Evolutionary conservation across 2,888 invertebrate genomes (phyloP), one percentile per base, ranked within the genome.

Genomic region (Calephelis perditalis): DNA sequence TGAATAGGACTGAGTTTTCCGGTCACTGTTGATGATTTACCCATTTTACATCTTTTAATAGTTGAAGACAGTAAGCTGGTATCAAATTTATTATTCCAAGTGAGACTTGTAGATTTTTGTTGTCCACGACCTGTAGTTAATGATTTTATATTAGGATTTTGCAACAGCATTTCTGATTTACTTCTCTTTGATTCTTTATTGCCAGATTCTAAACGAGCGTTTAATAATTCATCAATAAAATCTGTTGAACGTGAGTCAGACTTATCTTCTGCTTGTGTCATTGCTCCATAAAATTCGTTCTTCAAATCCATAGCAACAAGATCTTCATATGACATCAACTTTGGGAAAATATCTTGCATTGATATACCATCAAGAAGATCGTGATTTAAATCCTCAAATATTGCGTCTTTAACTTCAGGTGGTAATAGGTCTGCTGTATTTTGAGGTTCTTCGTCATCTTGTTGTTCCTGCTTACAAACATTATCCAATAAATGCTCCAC

Each of bases 371-470:
- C 96, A 37, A 96, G 82, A 60, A 96, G 86, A 76, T 96, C 96
- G 71, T 96, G 95, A 37, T 96, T 96, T 37, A 96, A 83, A 75
- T 96, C 96, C 86, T 96, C 95, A 72, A 96, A 95, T 76, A 96
- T 96, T 9, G 96, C 96, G 76, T 96, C 96, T 75, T 96, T 95
- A 4, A 96, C 92, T 86, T 96, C 96, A 0, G 96, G 96, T n/a
- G 96, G 96, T 58, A 96, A 81, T 9, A 96, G 83, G 79, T 96
- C 96, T 4, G 95, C 94, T 62, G 95, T 94, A 71, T 93, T 95
- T 75, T 96, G 96, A n/a, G 94, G 94, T 73, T 94, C 94, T 77
- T 94, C 94, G 69, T 95, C 95, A 71, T 92, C 94, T 75, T 94
- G 94, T 60, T 93, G 92, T 73, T 95, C 94, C 77, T 92, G 92